Evolutionary conservation across 2,113 vertebrate species (phyloP).

Genomic region (Helogale parvula): DNA sequence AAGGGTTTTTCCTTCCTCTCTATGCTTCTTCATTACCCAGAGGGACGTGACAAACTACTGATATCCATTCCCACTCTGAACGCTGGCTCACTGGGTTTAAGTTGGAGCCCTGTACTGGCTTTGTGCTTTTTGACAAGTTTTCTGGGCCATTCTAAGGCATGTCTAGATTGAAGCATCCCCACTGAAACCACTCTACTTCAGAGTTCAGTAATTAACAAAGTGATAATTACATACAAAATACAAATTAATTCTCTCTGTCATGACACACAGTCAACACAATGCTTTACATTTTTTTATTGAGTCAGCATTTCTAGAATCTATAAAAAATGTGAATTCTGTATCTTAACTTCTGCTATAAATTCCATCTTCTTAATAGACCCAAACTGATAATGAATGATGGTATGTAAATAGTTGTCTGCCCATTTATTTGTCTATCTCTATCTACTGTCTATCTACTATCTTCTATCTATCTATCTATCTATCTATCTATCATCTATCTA

Average conservation of each 20-base stretch:
- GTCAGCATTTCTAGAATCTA: background rate
- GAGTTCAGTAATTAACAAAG: background rate
- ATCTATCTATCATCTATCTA: background rate
- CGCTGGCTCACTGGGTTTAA: background rate
- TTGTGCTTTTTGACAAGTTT: background rate
- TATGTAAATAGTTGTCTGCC: background rate
- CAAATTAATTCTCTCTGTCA: background rate
- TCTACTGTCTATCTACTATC: background rate
- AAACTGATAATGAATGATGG: background rate
- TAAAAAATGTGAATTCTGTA: background rate
- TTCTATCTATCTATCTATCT: rapidly evolving
- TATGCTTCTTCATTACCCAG: background rate
- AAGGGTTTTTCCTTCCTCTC: background rate
- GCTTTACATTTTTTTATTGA: background rate
- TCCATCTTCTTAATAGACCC: background rate
- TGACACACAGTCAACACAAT: background rate
- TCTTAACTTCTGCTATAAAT: background rate
- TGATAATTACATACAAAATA: background rate
- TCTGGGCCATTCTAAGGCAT: background rate
- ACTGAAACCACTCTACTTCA: background rate
- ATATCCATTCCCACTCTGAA: background rate
- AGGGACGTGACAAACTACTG: background rate
- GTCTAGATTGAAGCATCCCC: background rate
- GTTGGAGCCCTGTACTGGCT: background rate
- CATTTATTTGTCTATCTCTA: background rate